These are phyloP conservation scores for Caligus rogercresseyi DNA, from an alignment of 1,140 invertebrate genomes.

Conservation along the genomic window DNA sequence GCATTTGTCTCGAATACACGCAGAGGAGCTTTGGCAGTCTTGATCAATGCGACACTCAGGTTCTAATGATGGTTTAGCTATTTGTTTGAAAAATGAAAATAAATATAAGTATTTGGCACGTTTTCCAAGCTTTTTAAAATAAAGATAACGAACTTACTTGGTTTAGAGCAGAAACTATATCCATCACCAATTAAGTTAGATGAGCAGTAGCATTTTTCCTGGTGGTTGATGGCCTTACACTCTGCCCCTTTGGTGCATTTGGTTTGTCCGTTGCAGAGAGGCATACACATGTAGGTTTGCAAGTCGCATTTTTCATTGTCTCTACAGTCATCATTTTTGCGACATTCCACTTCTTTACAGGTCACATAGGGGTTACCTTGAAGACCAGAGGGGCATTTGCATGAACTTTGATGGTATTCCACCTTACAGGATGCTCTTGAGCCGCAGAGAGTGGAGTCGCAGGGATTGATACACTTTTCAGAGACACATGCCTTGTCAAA, in stretches of 20 bases:
- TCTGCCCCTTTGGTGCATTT: constrained; percentile 31
- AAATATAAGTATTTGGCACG: too few species aligned
- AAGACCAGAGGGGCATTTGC: constrained; percentile 56
- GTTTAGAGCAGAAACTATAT: constrained; percentile 24
- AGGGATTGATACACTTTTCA: constrained; percentile 58
- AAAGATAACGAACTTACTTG: neutral
- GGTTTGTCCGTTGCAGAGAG: neutral
- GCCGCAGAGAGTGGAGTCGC: constrained; percentile 44
- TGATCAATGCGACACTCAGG: constrained; percentile 46
- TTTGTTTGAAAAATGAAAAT: too few species aligned
- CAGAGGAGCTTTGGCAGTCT: constrained; percentile 45
- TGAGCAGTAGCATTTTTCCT: neutral
- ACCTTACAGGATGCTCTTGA: constrained; percentile 67
- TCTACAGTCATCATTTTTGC: constrained; percentile 9
- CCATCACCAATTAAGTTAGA: constrained; percentile 32
- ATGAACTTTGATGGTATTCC: constrained; percentile 59
- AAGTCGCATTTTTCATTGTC: constrained; percentile 5
- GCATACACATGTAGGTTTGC: constrained; percentile 17
- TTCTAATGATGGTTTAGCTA: neutral
- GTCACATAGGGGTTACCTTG: constrained; percentile 54
- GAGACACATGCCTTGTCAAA: constrained; percentile 37
- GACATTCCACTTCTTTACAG: constrained; percentile 28
- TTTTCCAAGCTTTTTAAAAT: too few species aligned
- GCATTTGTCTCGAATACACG: constrained; percentile 38
- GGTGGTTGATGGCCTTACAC: neutral